Evolutionary conservation across 2,113 vertebrate species (phyloP), one percentile per base, ranked within the genome.

Genomic region (Nibea albiflora): DNA sequence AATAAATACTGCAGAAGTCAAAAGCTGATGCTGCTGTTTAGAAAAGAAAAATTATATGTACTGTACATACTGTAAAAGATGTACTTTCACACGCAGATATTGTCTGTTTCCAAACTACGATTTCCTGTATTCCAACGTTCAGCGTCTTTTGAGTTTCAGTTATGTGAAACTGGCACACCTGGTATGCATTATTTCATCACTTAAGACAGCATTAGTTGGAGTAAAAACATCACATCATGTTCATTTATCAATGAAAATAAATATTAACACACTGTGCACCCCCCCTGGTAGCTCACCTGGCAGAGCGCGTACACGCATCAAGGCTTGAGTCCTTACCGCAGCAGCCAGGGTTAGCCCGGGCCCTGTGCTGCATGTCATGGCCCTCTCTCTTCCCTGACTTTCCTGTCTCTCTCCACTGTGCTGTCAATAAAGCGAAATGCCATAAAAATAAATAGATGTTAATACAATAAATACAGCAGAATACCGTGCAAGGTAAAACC

Each of bases 1-100:
- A 95, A 94, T 88, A 94, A 93, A 91, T 85, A 92, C 83, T 87
- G 75, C 73, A 61, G 71, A 85, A 92, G 89, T 94, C 82, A 89
- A 82, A 85, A 89, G 77, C 73, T 83, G 80, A 73, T 87, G 89
- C 75, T 80, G 86, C 42, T 62, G 68, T 68, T 69, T 58, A 52
- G 17, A 81, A 69, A 81, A 28, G 42, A 75, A 22, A 57, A 75
- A 88, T 82, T 80, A 72, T 74, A 61, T 42, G 65, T 46, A 54
- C 14, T 50, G 53, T 47, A 39, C 66, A 75, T 65, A 39, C 39
- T 73, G 24, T 76, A 64, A 63, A 78, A 66, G 19, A 26, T 76
- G 70, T 28, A 22, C 49, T 46, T 63, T 73, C 20, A 62, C 53
- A 66, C 54, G 53, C 31, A 35, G 6, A 7, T 22, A 20, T 69